Conservation (phyloP, 2,797 vertebrate species). For the Muscicapa comitata region DNA sequence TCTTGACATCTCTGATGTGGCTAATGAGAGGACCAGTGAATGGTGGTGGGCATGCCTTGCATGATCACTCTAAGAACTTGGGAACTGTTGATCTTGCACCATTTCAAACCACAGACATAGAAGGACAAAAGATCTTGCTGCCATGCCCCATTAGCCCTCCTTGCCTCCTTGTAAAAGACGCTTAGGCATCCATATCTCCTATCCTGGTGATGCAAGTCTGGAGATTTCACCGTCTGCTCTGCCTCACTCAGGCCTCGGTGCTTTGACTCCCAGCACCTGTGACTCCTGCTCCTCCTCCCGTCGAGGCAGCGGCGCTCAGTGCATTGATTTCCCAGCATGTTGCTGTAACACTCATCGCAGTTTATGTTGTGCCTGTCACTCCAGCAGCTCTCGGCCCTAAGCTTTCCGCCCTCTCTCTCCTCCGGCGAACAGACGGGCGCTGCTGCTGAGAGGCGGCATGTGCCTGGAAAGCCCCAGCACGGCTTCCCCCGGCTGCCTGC, state of each 20-base stretch:
- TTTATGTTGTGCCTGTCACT: conserved; percentile 29
- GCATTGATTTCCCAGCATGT: neutral
- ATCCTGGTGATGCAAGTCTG: neutral
- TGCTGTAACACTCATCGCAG: neutral
- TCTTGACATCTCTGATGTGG: neutral
- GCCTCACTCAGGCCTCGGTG: neutral
- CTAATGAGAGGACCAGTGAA: neutral
- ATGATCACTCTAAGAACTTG: neutral
- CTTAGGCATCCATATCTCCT: neutral
- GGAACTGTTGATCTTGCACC: neutral
- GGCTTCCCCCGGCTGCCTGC: neutral
- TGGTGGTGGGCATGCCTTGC: neutral
- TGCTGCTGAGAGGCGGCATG: neutral
- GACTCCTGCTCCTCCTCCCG: neutral
- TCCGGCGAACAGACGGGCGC: neutral
- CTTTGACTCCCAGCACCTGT: neutral
- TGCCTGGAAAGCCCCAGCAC: neutral
- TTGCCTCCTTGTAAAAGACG: neutral
- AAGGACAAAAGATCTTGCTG: neutral
- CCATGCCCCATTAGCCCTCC: neutral
- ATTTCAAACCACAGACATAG: neutral
- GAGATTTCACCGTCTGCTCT: neutral
- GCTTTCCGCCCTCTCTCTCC: neutral
- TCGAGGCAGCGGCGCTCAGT: rapidly evolving
- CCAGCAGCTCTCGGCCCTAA: neutral